These are phyloP conservation scores for Natator depressus DNA, from an alignment of 2,113 vertebrate genomes.

Conservation along the genomic window DNA sequence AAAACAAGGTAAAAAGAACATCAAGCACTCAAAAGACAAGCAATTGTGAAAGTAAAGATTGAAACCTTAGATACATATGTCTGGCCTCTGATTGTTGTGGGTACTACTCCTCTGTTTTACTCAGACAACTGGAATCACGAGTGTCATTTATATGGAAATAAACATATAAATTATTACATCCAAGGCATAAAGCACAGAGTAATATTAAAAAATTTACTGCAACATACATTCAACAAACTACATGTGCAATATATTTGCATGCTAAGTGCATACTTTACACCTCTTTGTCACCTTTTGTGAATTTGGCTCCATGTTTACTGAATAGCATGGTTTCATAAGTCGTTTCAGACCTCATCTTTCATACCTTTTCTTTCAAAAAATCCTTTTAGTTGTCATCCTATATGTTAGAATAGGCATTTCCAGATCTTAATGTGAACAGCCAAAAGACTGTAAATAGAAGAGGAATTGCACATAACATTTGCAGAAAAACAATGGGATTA, in stretches of 20 bases:
- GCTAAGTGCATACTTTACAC: not conserved
- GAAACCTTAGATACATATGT: not conserved
- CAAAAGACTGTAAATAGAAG: not conserved
- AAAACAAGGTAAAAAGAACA: not conserved
- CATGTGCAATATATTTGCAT: not conserved
- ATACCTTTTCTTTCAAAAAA: not conserved
- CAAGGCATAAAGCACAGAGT: not conserved
- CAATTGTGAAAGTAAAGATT: not conserved
- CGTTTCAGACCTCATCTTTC: not conserved
- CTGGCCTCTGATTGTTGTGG: not conserved
- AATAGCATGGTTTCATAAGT: not conserved
- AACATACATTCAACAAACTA: not conserved
- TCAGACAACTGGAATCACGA: not conserved
- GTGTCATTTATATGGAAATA: not conserved
- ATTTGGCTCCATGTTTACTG: not conserved
- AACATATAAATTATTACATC: not conserved
- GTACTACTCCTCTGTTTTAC: not conserved
- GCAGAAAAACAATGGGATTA: not conserved
- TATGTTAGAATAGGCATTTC: not conserved
- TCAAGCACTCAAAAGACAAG: not conserved
- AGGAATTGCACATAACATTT: not conserved
- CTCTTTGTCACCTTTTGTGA: not conserved
- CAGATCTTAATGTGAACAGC: not conserved
- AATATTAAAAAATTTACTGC: not conserved
- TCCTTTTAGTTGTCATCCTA: not conserved